Percentiles rank a stretch among this genome's conserved stretches.
Conservation (phyloP, 1,140 invertebrate species). For the silkworm (Bombyx mori) region DNA sequence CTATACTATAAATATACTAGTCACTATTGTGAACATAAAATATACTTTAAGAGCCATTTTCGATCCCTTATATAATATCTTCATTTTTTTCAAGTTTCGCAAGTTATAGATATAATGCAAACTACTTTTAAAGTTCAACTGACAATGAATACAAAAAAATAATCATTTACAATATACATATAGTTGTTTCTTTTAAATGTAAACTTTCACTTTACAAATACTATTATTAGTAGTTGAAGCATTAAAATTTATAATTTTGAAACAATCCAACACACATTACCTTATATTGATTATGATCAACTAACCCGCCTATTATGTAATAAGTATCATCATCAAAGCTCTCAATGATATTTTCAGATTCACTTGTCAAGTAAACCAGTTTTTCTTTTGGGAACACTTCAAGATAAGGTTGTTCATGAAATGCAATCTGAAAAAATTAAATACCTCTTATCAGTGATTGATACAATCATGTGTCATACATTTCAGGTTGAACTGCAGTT, state of each 20-base stretch:
- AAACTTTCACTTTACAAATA: too few relatives aligned
- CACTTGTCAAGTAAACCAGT: constrained; percentile 94
- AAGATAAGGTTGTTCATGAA: constrained; percentile 77
- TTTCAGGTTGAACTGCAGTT: too few relatives aligned
- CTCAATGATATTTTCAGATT: constrained; percentile 91
- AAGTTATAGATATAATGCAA: neutral
- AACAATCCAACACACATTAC: constrained; percentile 57
- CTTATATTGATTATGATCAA: constrained; percentile 97
- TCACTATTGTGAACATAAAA: too few relatives aligned
- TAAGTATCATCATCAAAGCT: constrained; percentile 83
- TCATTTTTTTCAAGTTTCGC: too few relatives aligned
- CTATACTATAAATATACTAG: too few relatives aligned
- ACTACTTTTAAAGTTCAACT: neutral
- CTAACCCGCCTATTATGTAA: constrained; percentile 96
- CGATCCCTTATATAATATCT: too few relatives aligned
- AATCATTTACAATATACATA: neutral
- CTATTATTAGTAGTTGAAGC: too few relatives aligned
- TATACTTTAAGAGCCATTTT: too few relatives aligned
- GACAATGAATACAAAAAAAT: neutral
- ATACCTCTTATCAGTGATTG: too few relatives aligned
- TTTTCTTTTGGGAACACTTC: constrained; percentile 82
- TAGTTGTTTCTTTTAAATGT: too few relatives aligned
- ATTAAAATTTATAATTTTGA: too few relatives aligned
- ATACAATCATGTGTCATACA: too few relatives aligned
- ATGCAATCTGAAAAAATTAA: constrained; percentile 75